Conservation (phyloP, 2,797 vertebrate species). For the Leptodactylus fallax region DNA sequence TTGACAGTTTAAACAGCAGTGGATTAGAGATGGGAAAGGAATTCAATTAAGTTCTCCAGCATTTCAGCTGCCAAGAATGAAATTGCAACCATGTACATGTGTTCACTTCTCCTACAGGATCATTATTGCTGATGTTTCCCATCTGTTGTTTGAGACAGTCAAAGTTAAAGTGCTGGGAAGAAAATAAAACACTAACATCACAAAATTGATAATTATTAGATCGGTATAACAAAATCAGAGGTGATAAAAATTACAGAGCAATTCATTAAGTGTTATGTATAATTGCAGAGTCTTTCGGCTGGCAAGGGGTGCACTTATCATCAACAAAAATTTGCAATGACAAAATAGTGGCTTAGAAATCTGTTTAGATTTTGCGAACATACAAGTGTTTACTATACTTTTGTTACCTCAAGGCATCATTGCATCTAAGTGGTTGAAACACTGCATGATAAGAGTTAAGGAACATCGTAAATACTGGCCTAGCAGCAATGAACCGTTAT, state of each 20-base stretch:
- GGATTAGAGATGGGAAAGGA: conserved; percentile 63
- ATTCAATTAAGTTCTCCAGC: conserved; percentile 65
- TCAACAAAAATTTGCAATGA: neutral
- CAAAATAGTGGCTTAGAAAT: conserved; percentile 4
- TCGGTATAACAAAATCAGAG: conserved; percentile 58
- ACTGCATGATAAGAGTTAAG: conserved; percentile 57
- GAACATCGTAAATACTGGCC: conserved; percentile 36
- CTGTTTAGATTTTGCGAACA: neutral
- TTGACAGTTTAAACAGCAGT: conserved; percentile 65
- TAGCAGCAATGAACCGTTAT: conserved; percentile 29
- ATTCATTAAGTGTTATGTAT: conserved; percentile 54
- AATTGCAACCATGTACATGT: conserved; percentile 64
- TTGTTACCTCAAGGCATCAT: conserved; percentile 49
- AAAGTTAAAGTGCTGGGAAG: conserved; percentile 56
- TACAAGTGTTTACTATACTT: conserved; percentile 25
- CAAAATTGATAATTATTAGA: conserved; percentile 61
- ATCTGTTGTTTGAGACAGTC: conserved; percentile 61
- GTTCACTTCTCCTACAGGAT: conserved; percentile 63
- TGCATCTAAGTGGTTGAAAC: conserved; percentile 37
- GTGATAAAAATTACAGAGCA: conserved; percentile 53
- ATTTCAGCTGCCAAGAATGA: conserved; percentile 64
- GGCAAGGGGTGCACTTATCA: neutral
- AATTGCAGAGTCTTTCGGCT: conserved; percentile 19
- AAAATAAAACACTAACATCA: conserved; percentile 62
- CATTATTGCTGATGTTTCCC: conserved; percentile 64